Evolutionary conservation across 2,888 invertebrate genomes (phyloP).

Genomic region (Epistrophe grossulariae): DNA sequence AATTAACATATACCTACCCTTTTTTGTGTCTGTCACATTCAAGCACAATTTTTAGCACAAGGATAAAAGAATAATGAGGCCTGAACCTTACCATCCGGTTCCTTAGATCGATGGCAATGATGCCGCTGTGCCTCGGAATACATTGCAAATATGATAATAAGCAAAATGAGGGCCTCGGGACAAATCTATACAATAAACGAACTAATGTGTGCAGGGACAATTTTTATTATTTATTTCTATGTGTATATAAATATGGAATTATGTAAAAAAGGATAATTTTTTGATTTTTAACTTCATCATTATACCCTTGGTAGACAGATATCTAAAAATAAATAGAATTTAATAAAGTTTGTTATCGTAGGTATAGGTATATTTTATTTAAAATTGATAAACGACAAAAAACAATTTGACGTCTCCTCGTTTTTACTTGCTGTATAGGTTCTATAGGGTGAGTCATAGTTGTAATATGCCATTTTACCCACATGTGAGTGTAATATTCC

Average conservation of each 20-base stretch:
- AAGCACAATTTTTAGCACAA: slow-evolving; percentile 46
- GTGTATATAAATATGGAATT: background rate
- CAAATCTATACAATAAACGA: background rate
- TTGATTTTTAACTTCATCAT: background rate
- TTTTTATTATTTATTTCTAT: background rate
- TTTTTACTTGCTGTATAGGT: too few relatives aligned
- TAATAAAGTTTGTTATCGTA: background rate
- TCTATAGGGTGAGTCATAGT: too few relatives aligned
- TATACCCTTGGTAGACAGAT: background rate
- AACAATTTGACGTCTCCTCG: too few relatives aligned
- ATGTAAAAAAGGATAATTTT: background rate
- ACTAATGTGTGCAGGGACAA: background rate
- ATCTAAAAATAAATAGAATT: background rate
- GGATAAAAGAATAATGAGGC: slow-evolving; percentile 55
- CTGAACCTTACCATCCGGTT: slow-evolving; percentile 37
- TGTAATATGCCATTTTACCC: too few relatives aligned
- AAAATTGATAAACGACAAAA: too few relatives aligned
- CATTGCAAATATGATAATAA: slow-evolving; percentile 35
- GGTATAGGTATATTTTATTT: too few relatives aligned
- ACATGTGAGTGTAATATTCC: too few relatives aligned
- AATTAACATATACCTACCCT: slow-evolving; percentile 60
- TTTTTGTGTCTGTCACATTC: slow-evolving; percentile 57
- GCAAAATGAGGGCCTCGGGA: background rate
- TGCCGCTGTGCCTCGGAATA: slow-evolving; percentile 48
- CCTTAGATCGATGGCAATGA: slow-evolving; percentile 45